Evolutionary conservation across 2,888 invertebrate species (phyloP), one percentile per base, ranked within the genome.

Genomic region (Euzetes globulus): DNA sequence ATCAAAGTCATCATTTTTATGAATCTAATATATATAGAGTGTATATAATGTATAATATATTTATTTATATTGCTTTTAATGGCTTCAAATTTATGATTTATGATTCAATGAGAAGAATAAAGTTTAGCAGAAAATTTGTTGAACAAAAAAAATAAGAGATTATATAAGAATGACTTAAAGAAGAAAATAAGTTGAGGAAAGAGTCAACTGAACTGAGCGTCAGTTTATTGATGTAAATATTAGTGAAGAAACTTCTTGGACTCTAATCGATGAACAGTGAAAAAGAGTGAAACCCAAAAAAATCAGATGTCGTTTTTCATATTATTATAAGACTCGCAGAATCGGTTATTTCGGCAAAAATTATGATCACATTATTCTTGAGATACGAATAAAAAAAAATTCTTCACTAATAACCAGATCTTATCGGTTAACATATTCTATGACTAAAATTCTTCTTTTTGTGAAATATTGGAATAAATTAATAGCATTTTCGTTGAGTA

Each of bases 1-100:
- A 65, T 65, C 63, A 65, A 65, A 65, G 37, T 65, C 63, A 65
- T 65, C 63, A 41, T 37, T 65, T 65, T 58, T 58, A 58, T 58
- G 29, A 58, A 58, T 58, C 27, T 22, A 58, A 58, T 17, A 22
- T 25, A 58, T 58, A 58, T 7, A 22, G 9, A 17, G 11, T 58
- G 41, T 58, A 27, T 58, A 55, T 55, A 22, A 55, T 50, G 19
- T 55, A 55, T 55, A 25, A 25, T 22, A 22, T 25, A 22, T 55
- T 22, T 55, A 22, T 15, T 58, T 58, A 29, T 29, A 58, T 58
- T 58, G 29, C 58, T 58, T 58, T 58, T 27, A 58, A 58, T 58
- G 58, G 27, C 27, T 29, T 58, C 27, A 41, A 41, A 41, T 22
- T 27, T 13, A 27, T 58, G 27, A 58, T 27, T 58, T 58, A 58